phyloP scores from a whole-genome alignment of 2,888 invertebrate species.

The Aspidiotus rigidus region DNA sequence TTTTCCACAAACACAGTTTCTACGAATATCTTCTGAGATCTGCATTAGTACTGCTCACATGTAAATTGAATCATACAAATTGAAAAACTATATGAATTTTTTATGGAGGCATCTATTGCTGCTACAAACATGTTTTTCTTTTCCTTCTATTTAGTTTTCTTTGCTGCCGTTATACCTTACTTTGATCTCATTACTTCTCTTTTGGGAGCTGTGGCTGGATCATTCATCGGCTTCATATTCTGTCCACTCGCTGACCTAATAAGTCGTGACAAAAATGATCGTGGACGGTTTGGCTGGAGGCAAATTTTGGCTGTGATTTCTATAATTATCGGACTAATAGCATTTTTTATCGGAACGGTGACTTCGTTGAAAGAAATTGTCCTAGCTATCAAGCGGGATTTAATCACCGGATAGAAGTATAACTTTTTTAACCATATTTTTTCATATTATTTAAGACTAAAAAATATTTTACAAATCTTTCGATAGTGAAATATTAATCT shows the following conservation, averaged over 20 bases:
- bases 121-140: no score
- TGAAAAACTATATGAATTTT: constrained; percentile 12
- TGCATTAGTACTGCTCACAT: constrained; percentile 65
- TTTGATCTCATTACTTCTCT: constrained; percentile 79
- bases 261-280: constrained; percentile 51
- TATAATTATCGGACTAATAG: constrained; percentile 57
- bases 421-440: not conserved
- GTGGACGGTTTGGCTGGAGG: constrained; percentile 45
- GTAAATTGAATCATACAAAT: constrained; percentile 45
- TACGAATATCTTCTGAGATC: constrained; percentile 64
- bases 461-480: no score
- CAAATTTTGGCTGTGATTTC: constrained; percentile 54
- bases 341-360: constrained; percentile 65
- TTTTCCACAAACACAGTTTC: constrained; percentile 47
- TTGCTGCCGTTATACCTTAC: constrained; percentile 78
- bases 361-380: constrained; percentile 59
- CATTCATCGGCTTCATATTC: constrained; percentile 75
- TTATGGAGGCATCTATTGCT: no score
- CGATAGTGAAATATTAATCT: no score
- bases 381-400: constrained; percentile 44
- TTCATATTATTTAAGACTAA: no score
- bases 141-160: constrained; percentile 56
- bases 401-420: not conserved
- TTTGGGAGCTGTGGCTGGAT: constrained; percentile 82
- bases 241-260: constrained; percentile 80